phyloP scores from a whole-genome alignment of 2,797 vertebrate species.

The Pangasius mekongensis region DNA sequence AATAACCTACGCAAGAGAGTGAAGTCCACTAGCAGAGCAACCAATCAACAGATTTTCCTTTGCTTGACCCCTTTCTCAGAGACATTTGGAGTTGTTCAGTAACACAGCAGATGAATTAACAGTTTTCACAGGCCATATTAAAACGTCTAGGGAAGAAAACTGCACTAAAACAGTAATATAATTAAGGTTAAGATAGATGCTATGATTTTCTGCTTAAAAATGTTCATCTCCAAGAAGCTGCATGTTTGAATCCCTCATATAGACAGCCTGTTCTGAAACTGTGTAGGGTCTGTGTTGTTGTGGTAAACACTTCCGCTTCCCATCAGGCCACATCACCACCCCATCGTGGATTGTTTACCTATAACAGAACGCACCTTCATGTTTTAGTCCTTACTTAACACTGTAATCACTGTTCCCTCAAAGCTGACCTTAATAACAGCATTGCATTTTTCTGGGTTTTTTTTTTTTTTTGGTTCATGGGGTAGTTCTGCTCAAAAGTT shows the following conservation, averaged over 20 bases:
- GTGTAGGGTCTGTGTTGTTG: neutral
- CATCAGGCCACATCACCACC: neutral
- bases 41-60: constrained; percentile 34
- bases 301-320: neutral
- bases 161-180: neutral
- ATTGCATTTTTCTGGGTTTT: neutral
- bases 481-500: neutral
- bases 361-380: neutral
- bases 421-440: neutral
- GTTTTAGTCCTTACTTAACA: neutral
- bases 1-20: constrained; percentile 50
- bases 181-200: neutral
- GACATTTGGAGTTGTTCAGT: constrained; percentile 34
- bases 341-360: neutral
- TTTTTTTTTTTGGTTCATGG: neutral
- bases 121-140: neutral
- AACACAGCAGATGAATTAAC: constrained; percentile 1
- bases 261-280: neutral
- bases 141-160: neutral
- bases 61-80: constrained; percentile 24
- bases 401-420: neutral
- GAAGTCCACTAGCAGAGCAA: constrained; percentile 46
- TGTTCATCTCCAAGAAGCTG: neutral
- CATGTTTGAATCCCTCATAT: neutral
- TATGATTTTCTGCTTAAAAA: neutral